Evolutionary conservation across 1,140 invertebrate genomes (phyloP), one percentile per base, ranked within the genome.

Genomic region (Fopius arisanus): DNA sequence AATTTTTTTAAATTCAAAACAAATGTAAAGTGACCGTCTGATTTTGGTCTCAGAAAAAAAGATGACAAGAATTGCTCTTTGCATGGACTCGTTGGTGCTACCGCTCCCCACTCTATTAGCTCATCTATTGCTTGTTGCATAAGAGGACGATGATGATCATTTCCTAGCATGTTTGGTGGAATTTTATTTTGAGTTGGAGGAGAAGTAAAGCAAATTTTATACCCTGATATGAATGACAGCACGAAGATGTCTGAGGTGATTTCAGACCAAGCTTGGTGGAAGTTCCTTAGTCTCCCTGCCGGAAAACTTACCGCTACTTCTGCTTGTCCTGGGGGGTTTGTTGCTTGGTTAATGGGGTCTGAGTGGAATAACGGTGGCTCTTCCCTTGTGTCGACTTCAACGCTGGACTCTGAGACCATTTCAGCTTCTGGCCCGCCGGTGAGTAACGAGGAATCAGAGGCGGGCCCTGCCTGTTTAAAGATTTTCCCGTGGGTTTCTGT

Each of bases 1-100:
- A 82, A 72, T 19, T 65, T 65, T 73, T 81, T 83, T 40, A 80
- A 69, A 78, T 82, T 83, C 67, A 82, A 63, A 10, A 81, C 79
- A 33, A 81, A 82, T 54, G 77, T 66, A 51, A 72, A 63, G 9
- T 40, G 72, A 14, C 81, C 79, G 63, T 81, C 77, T 48, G 74
- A 72, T 70, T 82, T 81, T n/a, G 68, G 78, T 4, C 72, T 31
- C 21, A 81, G 41, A 72, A 83, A 83, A 67, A 75, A 70, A 67
- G 54, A 59, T 14, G 81, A 83, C 10, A 80, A 12, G 77, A 81
- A 83, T 73, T 79, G 72, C 1, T 68, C 54, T 40, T 48, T 28
- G 14, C 6, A 19, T 3, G 19, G 19, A 2, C 41, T 33, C 31
- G 62, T 67, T 12, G 6, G 21, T 48, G 66, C 37, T 54, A 75